Evolutionary conservation across 2,113 vertebrate genomes (phyloP).

Genomic region (Numida meleagris): DNA sequence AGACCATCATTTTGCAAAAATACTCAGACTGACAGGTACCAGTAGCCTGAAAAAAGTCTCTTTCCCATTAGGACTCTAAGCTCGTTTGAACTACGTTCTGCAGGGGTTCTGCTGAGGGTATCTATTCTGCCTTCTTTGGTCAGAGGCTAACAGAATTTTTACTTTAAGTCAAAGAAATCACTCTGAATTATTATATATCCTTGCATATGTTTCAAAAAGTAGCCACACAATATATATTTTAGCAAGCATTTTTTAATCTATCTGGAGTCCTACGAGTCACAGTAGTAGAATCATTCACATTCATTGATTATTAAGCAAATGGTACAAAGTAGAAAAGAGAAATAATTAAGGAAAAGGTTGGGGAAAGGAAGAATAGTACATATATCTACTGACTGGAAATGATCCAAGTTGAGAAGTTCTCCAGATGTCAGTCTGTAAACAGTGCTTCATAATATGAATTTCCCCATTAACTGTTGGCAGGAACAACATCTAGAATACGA

Average conservation of each 20-base stretch:
- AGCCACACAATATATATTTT: neutral
- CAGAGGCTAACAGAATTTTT: neutral
- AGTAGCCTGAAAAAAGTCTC: neutral
- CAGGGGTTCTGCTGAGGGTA: neutral
- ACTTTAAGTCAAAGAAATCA: neutral
- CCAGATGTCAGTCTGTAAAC: slow-evolving; percentile 85
- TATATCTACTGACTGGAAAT: slow-evolving; percentile 75
- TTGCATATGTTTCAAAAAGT: neutral
- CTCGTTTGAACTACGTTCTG: neutral
- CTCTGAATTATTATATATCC: neutral
- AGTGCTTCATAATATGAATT: slow-evolving; percentile 77
- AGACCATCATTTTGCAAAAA: neutral
- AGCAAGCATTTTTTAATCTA: neutral
- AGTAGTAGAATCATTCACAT: slow-evolving; percentile 32
- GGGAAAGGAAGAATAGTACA: slow-evolving; percentile 49
- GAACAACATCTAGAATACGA: slow-evolving; percentile 45
- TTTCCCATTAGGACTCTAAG: neutral
- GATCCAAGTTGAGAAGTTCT: slow-evolving; percentile 79
- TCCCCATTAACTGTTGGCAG: slow-evolving; percentile 76
- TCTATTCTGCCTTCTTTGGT: neutral
- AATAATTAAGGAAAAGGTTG: slow-evolving; percentile 49
- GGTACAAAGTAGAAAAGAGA: slow-evolving; percentile 56
- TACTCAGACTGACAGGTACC: neutral
- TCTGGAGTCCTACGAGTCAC: slow-evolving; percentile 5
- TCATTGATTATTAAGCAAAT: slow-evolving; percentile 64